Percentiles rank a stretch among this genome's conserved stretches.
Evolutionary conservation across 2,888 invertebrate genomes (phyloP).

Genomic region (Platycnemis pennipes): DNA sequence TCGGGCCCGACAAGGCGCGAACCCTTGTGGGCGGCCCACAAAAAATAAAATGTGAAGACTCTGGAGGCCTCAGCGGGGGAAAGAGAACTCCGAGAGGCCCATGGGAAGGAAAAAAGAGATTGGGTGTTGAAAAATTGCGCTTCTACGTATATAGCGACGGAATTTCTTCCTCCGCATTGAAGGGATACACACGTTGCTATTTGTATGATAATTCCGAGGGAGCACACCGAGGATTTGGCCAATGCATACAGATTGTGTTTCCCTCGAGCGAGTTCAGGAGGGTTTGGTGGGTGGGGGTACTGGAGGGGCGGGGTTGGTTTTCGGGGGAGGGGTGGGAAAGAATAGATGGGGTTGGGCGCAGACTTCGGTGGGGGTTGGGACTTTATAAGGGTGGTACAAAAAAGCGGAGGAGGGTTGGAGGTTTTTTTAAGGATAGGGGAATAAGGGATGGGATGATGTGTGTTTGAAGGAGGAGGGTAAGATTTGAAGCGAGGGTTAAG

Average conservation of each 20-base stretch:
- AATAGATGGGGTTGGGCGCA: not conserved
- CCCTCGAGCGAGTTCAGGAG: not conserved
- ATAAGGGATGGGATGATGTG: not conserved
- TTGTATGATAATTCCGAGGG: slow-evolving; percentile 57
- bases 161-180: not conserved
- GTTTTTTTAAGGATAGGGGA: not conserved
- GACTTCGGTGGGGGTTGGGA: not conserved
- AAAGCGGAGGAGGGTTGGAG: not conserved
- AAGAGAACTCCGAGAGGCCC: not conserved
- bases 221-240: slow-evolving; percentile 38
- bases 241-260: slow-evolving; percentile 60
- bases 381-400: not conserved
- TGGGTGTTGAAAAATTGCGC: not conserved
- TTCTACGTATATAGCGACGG: not conserved
- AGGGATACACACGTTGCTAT: slow-evolving; percentile 37
- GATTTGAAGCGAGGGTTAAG: not conserved
- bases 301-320: not conserved
- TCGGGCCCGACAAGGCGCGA: not conserved
- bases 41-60: not conserved
- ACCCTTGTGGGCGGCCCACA: not conserved
- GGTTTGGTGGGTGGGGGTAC: not conserved
- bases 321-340: not conserved
- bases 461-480: not conserved
- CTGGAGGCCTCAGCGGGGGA: not conserved
- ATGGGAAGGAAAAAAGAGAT: not conserved